Percentiles rank a stretch among this genome's conserved stretches.
These are phyloP conservation scores for Pyrrhosoma nymphula DNA, from an alignment of 2,888 invertebrate species.

Conservation along the genomic window DNA sequence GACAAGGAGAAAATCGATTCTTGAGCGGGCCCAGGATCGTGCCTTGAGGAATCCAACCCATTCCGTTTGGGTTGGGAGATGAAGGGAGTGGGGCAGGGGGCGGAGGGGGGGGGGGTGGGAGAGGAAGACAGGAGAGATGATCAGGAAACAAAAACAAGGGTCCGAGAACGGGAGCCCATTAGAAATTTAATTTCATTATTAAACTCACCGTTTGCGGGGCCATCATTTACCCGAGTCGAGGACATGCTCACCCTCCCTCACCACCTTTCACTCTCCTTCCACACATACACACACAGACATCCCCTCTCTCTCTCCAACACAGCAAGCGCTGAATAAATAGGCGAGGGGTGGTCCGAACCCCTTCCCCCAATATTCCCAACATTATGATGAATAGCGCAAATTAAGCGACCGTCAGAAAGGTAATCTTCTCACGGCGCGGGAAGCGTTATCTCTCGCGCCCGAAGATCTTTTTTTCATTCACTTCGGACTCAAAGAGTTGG, in stretches of 20 bases:
- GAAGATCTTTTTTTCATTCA: not conserved
- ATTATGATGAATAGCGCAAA: constrained; percentile 44
- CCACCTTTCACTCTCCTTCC: not conserved
- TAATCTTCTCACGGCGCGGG: constrained; percentile 6
- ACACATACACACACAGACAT: not conserved
- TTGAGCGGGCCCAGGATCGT: not conserved
- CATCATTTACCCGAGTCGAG: constrained; percentile 56
- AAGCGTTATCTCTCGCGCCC: constrained; percentile 10
- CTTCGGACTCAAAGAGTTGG: not conserved
- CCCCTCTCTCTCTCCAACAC: not conserved
- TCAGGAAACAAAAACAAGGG: constrained; percentile 47
- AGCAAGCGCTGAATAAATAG: constrained; percentile 44
- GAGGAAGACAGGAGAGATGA: constrained; percentile 7
- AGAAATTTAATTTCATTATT: constrained; percentile 67
- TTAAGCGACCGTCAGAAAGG: constrained; percentile 48
- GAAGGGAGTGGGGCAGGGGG: not conserved
- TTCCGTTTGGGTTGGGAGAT: not conserved
- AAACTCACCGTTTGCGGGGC: constrained; percentile 47
- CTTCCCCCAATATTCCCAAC: constrained; percentile 3
- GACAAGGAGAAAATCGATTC: constrained; percentile 34
- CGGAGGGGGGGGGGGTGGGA: not conserved
- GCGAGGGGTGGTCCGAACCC: not conserved
- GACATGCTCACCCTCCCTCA: not conserved
- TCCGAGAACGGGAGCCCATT: constrained; percentile 59
- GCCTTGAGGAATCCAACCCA: constrained; percentile 37